Evolutionary conservation across 2,113 vertebrate species (phyloP).

Genomic region (Thamnaconus septentrionalis): DNA sequence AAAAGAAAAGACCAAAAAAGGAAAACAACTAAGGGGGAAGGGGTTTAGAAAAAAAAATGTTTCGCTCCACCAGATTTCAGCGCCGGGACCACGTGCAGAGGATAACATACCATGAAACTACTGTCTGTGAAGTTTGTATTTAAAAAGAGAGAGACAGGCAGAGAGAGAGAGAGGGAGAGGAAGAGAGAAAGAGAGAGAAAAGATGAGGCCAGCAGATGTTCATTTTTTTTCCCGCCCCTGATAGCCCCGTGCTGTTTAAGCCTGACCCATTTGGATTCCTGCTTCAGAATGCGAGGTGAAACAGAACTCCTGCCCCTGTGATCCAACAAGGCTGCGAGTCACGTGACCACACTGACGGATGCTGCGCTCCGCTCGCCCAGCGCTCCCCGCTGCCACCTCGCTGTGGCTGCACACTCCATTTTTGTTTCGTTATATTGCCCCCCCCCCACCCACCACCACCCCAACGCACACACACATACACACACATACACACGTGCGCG

Average conservation of each 20-base stretch:
- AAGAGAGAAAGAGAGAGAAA: too few species aligned
- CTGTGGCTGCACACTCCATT: conserved; percentile 44
- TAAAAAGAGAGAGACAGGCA: not conserved
- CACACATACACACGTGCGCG: conserved; percentile 10
- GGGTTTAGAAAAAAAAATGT: conserved; percentile 10
- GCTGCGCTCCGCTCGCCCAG: conserved; percentile 22
- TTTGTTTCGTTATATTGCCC: conserved; percentile 49
- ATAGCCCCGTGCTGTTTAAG: conserved; percentile 33
- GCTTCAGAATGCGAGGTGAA: conserved; percentile 8
- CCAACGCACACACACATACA: conserved; percentile 11
- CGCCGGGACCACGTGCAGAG: conserved; percentile 37
- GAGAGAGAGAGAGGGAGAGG: too few species aligned
- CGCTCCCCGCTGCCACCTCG: conserved; percentile 8
- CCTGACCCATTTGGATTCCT: conserved; percentile 42
- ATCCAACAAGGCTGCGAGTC: conserved; percentile 55
- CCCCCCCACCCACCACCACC: conserved; percentile 12
- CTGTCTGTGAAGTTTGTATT: conserved; percentile 34
- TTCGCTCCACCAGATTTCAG: conserved; percentile 29
- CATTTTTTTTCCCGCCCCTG: not conserved
- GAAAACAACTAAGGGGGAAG: conserved; percentile 22
- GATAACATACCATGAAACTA: conserved; percentile 41
- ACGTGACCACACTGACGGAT: conserved; percentile 55
- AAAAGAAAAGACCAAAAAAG: conserved; percentile 36
- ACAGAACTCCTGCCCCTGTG: conserved; percentile 26
- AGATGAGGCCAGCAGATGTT: conserved; percentile 43